Evolutionary conservation across 2,113 vertebrate species (phyloP).

Genomic region (Dromaius novaehollandiae): DNA sequence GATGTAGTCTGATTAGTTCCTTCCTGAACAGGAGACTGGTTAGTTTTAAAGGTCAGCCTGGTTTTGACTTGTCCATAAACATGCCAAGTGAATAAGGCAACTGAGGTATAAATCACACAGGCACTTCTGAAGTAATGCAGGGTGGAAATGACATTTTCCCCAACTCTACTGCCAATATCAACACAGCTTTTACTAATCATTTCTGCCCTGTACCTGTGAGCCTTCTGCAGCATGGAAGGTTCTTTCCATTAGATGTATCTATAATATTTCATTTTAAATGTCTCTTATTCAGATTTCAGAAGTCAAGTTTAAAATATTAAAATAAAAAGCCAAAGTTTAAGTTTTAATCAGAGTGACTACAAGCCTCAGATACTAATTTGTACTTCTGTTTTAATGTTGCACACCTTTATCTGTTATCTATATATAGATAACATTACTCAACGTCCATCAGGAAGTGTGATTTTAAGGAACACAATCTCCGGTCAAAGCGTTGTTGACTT

Average conservation of each 20-base stretch:
- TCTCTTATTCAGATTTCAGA: background rate
- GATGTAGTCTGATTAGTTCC: rapidly evolving
- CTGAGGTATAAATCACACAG: background rate
- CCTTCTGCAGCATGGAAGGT: background rate
- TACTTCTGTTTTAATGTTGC: background rate
- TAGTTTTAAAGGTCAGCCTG: background rate
- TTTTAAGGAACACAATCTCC: background rate
- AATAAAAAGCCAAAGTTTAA: background rate
- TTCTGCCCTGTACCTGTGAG: background rate
- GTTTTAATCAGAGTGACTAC: background rate
- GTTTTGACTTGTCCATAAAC: background rate
- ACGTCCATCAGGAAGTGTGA: background rate
- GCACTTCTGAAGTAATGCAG: background rate
- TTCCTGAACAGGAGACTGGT: background rate
- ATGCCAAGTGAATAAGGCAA: background rate
- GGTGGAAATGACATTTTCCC: background rate
- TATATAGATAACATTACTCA: background rate
- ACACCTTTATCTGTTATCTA: background rate
- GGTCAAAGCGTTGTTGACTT: background rate
- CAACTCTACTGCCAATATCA: background rate
- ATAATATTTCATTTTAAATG: background rate
- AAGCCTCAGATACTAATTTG: background rate
- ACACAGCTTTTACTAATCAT: background rate
- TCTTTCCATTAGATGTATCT: background rate
- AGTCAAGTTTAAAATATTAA: background rate